phyloP scores from a whole-genome alignment of 1,140 invertebrate genomes.

The Trichonephila inaurata region DNA sequence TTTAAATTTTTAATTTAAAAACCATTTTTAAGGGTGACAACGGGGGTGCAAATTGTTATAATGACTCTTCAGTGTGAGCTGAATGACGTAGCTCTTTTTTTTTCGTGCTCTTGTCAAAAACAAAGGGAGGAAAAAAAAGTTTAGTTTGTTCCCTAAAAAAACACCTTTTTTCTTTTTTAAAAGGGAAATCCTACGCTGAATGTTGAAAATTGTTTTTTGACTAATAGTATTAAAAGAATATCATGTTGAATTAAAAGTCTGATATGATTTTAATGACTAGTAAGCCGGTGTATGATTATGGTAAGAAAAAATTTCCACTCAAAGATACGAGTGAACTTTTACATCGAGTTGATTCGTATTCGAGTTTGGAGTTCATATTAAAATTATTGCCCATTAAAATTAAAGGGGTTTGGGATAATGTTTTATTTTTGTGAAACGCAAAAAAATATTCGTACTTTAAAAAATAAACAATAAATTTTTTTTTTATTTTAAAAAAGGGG shows the following conservation, averaged over 20 bases:
- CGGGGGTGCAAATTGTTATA: conserved; percentile 20
- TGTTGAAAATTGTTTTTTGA: neutral
- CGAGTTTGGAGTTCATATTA: too few relatives aligned
- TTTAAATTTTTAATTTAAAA: conserved; percentile 15
- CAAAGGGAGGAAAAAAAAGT: neutral
- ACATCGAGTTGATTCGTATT: too few relatives aligned
- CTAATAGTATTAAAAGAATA: neutral
- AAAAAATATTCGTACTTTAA: too few relatives aligned
- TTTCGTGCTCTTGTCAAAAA: neutral
- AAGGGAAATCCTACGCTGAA: neutral
- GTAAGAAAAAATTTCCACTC: too few relatives aligned
- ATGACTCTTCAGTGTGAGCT: conserved; percentile 3
- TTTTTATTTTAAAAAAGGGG: too few relatives aligned
- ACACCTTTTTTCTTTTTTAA: neutral
- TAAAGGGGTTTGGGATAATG: too few relatives aligned
- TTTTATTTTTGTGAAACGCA: too few relatives aligned
- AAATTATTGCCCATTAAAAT: too few relatives aligned
- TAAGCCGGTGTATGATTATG: too few relatives aligned
- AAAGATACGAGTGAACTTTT: too few relatives aligned
- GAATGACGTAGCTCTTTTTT: neutral
- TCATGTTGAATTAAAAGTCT: neutral
- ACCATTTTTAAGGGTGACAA: neutral
- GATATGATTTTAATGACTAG: too few relatives aligned
- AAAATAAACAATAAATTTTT: too few relatives aligned
- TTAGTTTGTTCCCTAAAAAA: neutral